Conservation (phyloP, 2,113 vertebrate genomes). For the Stigmatopora nigra region DNA sequence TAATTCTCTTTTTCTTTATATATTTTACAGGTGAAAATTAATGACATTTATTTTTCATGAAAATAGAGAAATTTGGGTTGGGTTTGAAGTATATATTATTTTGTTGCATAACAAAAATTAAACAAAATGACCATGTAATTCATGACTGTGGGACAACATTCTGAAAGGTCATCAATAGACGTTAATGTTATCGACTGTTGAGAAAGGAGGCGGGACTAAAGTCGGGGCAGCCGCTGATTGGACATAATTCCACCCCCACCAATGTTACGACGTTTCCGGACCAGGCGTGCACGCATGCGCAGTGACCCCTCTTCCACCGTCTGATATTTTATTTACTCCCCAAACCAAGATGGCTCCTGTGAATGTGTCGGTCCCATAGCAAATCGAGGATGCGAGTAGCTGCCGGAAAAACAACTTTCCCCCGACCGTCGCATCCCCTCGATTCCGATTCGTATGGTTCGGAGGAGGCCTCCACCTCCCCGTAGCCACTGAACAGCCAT, state of each 20-base stretch:
- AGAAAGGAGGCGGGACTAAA: conserved; percentile 57
- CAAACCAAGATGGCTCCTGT: conserved; percentile 76
- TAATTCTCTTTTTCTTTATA: too few relatives aligned
- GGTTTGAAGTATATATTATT: too few relatives aligned
- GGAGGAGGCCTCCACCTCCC: conserved; percentile 53
- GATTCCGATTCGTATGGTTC: conserved; percentile 54
- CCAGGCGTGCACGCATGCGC: conserved; percentile 62
- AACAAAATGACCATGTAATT: too few relatives aligned
- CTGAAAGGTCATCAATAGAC: conserved; percentile 55
- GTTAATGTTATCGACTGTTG: conserved; percentile 59
- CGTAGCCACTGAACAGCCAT: conserved; percentile 53
- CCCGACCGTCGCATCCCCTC: conserved; percentile 56
- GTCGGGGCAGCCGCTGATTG: conserved; percentile 56
- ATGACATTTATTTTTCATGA: too few relatives aligned
- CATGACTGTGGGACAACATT: conserved; percentile 14
- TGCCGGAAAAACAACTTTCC: conserved; percentile 65
- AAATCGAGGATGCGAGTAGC: conserved; percentile 67
- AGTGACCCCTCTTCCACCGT: conserved; percentile 56
- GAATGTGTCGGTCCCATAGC: conserved; percentile 68
- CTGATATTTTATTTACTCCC: conserved; percentile 78
- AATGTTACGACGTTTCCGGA: conserved; percentile 56
- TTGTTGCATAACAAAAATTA: too few relatives aligned
- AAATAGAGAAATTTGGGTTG: too few relatives aligned
- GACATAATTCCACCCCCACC: conserved; percentile 29
- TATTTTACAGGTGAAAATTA: too few relatives aligned